A percentile compares a stretch with the other conserved stretches of the same genome.
Conservation (phyloP, 2,888 invertebrate genomes). For the Hypomecis atomaria region DNA sequence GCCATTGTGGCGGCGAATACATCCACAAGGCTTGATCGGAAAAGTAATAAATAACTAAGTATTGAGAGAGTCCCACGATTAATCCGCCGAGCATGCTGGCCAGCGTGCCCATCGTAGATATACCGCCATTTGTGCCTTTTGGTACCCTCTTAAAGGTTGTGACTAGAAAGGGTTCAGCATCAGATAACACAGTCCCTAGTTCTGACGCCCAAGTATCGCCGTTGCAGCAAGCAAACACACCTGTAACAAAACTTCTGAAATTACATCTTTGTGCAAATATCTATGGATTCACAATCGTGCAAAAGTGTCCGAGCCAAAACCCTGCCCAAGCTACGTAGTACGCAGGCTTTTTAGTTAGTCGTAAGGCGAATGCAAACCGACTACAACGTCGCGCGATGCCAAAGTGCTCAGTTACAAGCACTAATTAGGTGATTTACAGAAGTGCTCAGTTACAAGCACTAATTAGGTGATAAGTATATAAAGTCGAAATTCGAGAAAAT, state of each 20-base stretch:
- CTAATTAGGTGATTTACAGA: too few relatives aligned
- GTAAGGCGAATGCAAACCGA: too few relatives aligned
- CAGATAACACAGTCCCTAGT: constrained; percentile 90
- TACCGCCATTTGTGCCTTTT: constrained; percentile 94
- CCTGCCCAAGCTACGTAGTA: too few relatives aligned
- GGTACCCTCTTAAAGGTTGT: constrained; percentile 91
- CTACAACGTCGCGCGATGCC: too few relatives aligned
- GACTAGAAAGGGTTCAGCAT: constrained; percentile 89
- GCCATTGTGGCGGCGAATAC: constrained; percentile 90
- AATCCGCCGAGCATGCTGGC: constrained; percentile 87
- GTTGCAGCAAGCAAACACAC: constrained; percentile 91
- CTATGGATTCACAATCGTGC: too few relatives aligned
- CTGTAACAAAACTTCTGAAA: constrained; percentile 64
- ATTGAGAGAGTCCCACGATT: constrained; percentile 89
- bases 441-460: too few relatives aligned
- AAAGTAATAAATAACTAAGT: constrained; percentile 86
- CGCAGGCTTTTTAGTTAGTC: too few relatives aligned
- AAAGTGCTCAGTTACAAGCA: too few relatives aligned
- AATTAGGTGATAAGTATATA: too few relatives aligned
- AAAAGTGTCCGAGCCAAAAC: too few relatives aligned
- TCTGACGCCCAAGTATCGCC: constrained; percentile 97
- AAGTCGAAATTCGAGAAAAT: too few relatives aligned
- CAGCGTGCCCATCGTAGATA: constrained; percentile 87
- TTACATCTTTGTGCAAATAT: too few relatives aligned
- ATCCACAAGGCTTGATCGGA: constrained; percentile 84